Evolutionary conservation across 2,888 invertebrate species (phyloP), one percentile per base, ranked within the genome.

Genomic region (Plemyria rubiginata): DNA sequence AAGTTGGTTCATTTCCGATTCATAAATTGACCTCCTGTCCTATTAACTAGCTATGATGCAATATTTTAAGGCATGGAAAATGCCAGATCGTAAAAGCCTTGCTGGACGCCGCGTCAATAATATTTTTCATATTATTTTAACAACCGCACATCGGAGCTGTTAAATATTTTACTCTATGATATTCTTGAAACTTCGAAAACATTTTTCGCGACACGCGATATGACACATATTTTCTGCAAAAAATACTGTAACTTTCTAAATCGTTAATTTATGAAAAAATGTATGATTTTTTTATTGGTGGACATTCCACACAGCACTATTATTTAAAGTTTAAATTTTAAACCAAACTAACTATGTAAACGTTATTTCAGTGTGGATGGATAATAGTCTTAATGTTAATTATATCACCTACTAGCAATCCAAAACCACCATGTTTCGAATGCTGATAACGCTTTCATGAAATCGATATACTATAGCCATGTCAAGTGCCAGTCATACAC

Each of bases 1-100:
- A 71, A 71, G 71, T 67, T 64, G 65, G 64, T 58, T 65, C 50
- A 68, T 71, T 68, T 69, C 68, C 65, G 55, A 67, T 68, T 67
- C 67, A 68, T 55, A 67, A 64, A 38, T 52, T 65, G 71, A 70
- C 69, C 66, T 66, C 60, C 60, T 62, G 62, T 65, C 58, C 62
- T 61, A 66, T 62, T 67, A 55, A 55, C 52, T 55, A 65, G 58
- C 6, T 62, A 45, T 68, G 66, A 45, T 65, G 67, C 54, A 68
- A 66, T 62, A 50, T 43, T 53, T n/a, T 15, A 54, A 60, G 46
- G 45, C 50, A 60, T 60, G 49, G 53, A 56, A 61, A 54, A 46
- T 29, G 43, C 45, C 56, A 48, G 48, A 49, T 60, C 49, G 45
- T 60, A 55, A 51, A 60, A 58, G 28, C 43, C 12, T 11, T 16